Evolutionary conservation across 2,888 invertebrate species (phyloP), one percentile per base, ranked within the genome.

Genomic region (Pollenia amentaria): DNA sequence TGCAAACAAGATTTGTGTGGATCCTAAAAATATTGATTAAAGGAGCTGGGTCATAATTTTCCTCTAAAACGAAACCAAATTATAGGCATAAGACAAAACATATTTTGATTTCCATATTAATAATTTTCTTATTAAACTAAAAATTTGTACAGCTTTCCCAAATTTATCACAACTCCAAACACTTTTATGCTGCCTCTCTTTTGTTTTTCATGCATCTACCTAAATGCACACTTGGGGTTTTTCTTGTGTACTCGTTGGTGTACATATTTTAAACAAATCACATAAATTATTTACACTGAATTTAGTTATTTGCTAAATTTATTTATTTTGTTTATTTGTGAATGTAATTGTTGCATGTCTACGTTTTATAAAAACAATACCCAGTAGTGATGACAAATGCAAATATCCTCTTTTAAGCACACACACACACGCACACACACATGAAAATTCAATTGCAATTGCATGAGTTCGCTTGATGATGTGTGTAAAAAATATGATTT

Each of bases 211-310:
- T 29, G 29, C 16, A 18, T 29, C 18, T 29, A 46, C n/a, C 14
- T 2, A 29, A 57, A n/a, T 57, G 11, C 75, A 64, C 14, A 38
- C 29, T 29, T 29, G 29, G 29, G 29, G 6, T 29, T 29, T 21
- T 48, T 53, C 65, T 67, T 29, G 46, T 38, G 14, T 29, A 40
- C 70, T 73, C 46, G 62, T 69, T 70, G 44, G 48, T 48, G 21
- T 55, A 77, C 57, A 67, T 29, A 78, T 38, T 67, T 76, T 81
- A 12, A 29, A 62, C 72, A 84, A 80, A 77, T 81, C 77, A 81
- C 60, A 87, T 80, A 84, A 87, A 87, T 87, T 87, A 84, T 87
- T 87, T 84, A 81, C 87, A 87, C 80, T 84, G 77, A 87, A 87
- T 87, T 84, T 77, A 77, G 84, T 84, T 64, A 79, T 79, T 79